phyloP scores from a whole-genome alignment of 2,888 invertebrate genomes.

The Eudasyphora cyanicolor region DNA sequence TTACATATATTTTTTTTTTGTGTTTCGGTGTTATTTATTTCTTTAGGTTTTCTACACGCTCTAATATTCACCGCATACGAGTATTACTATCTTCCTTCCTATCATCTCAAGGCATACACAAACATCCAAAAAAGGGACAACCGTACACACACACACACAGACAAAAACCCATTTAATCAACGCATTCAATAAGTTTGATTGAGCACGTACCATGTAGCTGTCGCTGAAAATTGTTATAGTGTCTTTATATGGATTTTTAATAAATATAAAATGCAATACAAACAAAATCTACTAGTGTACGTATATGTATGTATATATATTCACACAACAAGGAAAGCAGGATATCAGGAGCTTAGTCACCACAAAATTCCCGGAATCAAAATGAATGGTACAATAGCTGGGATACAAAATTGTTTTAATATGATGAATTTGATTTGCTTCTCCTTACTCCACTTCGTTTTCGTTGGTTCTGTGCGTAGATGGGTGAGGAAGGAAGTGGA shows the following conservation, averaged over 20 bases:
- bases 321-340: background rate
- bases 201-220: conserved; percentile 53
- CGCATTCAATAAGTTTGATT: conserved; percentile 61
- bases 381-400: conserved; percentile 7
- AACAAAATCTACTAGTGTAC: conserved; percentile 14
- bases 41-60: background rate
- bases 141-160: background rate
- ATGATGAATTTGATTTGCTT: conserved; percentile 53
- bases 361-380: background rate
- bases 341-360: conserved; percentile 19
- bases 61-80: background rate
- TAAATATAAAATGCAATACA: conserved; percentile 54
- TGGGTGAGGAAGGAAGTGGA: background rate
- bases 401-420: conserved; percentile 34
- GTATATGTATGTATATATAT: background rate
- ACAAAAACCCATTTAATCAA: conserved; percentile 46
- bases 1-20: too few species aligned
- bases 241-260: conserved; percentile 50
- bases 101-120: conserved; percentile 1
- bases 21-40: too few species aligned
- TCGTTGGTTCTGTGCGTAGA: background rate
- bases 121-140: background rate
- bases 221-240: conserved; percentile 47
- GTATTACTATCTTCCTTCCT: background rate
- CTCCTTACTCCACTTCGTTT: background rate